Evolutionary conservation across 2,888 invertebrate genomes (phyloP).

Genomic region (Polydrusus pterygomalis): DNA sequence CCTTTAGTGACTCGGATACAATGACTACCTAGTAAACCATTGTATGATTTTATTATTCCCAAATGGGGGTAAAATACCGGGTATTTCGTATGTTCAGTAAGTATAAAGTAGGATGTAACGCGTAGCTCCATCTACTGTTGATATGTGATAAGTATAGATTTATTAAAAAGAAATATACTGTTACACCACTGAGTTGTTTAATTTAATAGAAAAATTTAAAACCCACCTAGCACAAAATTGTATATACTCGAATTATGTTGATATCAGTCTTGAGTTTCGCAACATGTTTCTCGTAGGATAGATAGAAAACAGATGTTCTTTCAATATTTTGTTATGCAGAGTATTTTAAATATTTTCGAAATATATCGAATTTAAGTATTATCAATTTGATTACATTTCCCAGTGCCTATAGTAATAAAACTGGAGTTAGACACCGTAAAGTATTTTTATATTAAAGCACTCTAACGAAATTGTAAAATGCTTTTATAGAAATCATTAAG

Average conservation of each 20-base stretch:
- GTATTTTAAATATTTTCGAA: background rate
- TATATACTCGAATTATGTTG: constrained; percentile 14
- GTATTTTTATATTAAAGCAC: constrained; percentile 9
- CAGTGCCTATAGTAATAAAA: constrained; percentile 8
- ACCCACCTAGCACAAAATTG: background rate
- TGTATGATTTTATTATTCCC: no score
- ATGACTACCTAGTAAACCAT: no score
- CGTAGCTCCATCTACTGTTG: no score
- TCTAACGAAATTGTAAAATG: background rate
- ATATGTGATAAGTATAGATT: no score
- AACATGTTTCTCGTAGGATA: background rate
- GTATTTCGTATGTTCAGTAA: no score
- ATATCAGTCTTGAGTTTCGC: constrained; percentile 2
- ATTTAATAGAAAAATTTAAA: constrained; percentile 3
- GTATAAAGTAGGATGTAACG: no score
- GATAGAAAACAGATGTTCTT: constrained; percentile 15
- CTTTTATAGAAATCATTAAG: no score
- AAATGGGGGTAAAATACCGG: no score
- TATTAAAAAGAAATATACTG: no score
- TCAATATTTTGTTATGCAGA: constrained; percentile 14
- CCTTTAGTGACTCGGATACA: no score
- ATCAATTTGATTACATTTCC: constrained; percentile 13
- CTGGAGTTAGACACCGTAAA: background rate
- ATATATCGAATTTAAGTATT: constrained; percentile 4
- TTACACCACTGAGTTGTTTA: constrained; percentile 1